phyloP scores from a whole-genome alignment of 2,888 invertebrate species.

The Celastrina argiolus region DNA sequence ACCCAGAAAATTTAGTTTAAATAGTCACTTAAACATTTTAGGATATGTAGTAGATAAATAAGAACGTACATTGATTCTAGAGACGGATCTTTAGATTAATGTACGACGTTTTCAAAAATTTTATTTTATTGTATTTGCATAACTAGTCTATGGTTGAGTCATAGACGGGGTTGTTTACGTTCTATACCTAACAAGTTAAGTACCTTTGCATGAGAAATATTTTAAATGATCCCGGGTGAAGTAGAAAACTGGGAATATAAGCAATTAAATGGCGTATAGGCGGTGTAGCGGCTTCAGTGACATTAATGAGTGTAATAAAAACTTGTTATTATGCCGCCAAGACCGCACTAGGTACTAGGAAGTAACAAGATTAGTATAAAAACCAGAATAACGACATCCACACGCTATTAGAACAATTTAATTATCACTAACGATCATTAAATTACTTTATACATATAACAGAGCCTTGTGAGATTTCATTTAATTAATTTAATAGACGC shows the following conservation, averaged over 20 bases:
- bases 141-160: too few species aligned
- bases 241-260: background rate
- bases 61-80: too few species aligned
- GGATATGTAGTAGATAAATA: too few species aligned
- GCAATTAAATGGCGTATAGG: background rate
- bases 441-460: background rate
- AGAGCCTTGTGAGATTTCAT: background rate
- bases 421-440: background rate
- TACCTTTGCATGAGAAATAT: too few species aligned
- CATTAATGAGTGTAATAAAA: background rate
- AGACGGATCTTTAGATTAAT: too few species aligned
- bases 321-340: background rate
- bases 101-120: too few species aligned
- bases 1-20: too few species aligned
- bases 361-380: background rate
- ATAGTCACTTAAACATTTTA: too few species aligned
- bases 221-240: background rate
- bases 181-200: too few species aligned
- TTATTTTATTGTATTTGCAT: too few species aligned
- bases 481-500: background rate
- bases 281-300: background rate
- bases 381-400: slow-evolving; percentile 4
- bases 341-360: background rate
- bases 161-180: too few species aligned
- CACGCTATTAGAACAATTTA: background rate